phyloP scores from a whole-genome alignment of 2,113 vertebrate genomes.

The Spheniscus mendiculus region DNA sequence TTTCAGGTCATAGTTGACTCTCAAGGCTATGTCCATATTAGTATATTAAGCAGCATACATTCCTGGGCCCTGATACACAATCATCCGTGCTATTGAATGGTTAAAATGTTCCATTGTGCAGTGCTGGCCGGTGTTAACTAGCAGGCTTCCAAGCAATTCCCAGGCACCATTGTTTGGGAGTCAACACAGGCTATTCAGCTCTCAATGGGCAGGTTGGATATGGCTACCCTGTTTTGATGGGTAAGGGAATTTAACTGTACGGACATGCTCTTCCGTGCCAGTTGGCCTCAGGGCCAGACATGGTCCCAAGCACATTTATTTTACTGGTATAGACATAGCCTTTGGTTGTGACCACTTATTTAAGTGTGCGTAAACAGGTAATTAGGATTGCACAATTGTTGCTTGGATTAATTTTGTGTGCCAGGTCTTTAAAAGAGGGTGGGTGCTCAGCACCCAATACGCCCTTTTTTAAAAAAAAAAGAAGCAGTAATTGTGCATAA shows the following conservation, averaged over 20 bases:
- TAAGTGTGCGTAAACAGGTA: not conserved
- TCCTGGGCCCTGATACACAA: not conserved
- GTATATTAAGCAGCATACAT: not conserved
- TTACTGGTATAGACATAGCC: not conserved
- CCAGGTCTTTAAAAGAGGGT: not conserved
- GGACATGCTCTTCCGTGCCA: not conserved
- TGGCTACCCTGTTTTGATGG: not conserved
- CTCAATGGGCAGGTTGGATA: not conserved
- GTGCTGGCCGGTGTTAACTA: not conserved
- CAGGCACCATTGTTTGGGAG: not conserved
- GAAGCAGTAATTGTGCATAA: not conserved
- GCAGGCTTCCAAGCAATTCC: constrained; percentile 12
- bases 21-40: not conserved
- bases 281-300: not conserved
- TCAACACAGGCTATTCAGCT: not conserved
- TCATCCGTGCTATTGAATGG: not conserved
- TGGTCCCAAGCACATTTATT: not conserved
- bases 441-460: not conserved
- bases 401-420: not conserved
- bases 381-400: not conserved
- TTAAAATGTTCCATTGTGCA: constrained; percentile 22
- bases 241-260: not conserved
- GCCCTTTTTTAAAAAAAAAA: not conserved
- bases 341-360: constrained; percentile 10
- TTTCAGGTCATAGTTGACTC: not conserved